Conservation (phyloP, 2,888 invertebrate genomes). For the Agrilus biguttatus region DNA sequence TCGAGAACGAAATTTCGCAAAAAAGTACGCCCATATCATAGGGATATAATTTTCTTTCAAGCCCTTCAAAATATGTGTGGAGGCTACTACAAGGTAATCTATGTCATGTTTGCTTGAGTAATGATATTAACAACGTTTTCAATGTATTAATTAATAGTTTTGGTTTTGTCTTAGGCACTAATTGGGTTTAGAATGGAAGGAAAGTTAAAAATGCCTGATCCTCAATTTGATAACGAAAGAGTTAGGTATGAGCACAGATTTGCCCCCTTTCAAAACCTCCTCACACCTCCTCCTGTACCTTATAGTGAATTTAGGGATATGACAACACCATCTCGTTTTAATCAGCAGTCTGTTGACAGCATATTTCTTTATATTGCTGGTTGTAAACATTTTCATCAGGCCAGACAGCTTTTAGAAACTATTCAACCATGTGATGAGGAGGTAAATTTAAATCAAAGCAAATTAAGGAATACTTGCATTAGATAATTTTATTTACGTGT, state of each 20-base stretch:
- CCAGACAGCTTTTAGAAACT: slow-evolving; percentile 70
- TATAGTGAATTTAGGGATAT: slow-evolving; percentile 81
- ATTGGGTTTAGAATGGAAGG: slow-evolving; percentile 79
- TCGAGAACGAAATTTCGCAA: slow-evolving; percentile 49
- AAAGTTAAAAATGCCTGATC: slow-evolving; percentile 70
- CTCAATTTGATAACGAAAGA: slow-evolving; percentile 84
- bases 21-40: slow-evolving; percentile 54
- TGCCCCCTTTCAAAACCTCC: slow-evolving; percentile 71
- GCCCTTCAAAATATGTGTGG: slow-evolving; percentile 90
- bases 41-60: slow-evolving; percentile 79
- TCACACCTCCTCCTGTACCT: slow-evolving; percentile 81
- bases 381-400: slow-evolving; percentile 86
- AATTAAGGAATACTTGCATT: neutral
- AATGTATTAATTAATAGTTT: neutral
- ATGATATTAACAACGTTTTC: no score
- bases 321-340: slow-evolving; percentile 47
- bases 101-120: neutral
- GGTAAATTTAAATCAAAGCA: slow-evolving; percentile 31
- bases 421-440: slow-evolving; percentile 69
- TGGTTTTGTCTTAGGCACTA: slow-evolving; percentile 49
- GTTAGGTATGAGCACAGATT: slow-evolving; percentile 92
- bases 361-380: slow-evolving; percentile 65
- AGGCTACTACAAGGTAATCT: slow-evolving; percentile 75
- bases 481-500: slow-evolving; percentile 6
- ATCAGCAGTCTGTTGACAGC: slow-evolving; percentile 35